Evolutionary conservation across 2,113 vertebrate genomes (phyloP).

Genomic region (Ahaetulla prasina): DNA sequence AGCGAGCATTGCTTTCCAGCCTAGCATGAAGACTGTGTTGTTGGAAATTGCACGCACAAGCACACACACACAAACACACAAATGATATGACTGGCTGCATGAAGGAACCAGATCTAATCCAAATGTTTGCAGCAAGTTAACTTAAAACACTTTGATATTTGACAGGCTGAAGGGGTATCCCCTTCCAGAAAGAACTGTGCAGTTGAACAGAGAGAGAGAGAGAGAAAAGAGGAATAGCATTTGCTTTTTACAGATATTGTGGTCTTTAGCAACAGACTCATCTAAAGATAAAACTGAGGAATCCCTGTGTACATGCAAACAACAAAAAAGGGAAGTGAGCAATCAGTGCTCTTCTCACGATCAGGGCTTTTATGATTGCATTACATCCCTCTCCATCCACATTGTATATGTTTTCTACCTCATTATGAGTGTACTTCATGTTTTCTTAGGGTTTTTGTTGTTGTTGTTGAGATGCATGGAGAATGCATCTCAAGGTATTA

Average conservation of each 20-base stretch:
- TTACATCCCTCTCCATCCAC: background rate
- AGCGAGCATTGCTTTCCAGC: constrained; percentile 44
- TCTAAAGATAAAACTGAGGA: constrained; percentile 77
- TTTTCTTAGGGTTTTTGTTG: fast-evolving
- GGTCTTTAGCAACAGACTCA: constrained; percentile 58
- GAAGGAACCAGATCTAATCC: constrained; percentile 44
- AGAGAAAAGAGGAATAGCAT: constrained; percentile 37
- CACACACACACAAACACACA: constrained; percentile 18
- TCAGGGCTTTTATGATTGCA: background rate
- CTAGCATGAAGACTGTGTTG: constrained; percentile 32
- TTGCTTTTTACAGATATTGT: constrained; percentile 49
- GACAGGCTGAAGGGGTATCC: constrained; percentile 74
- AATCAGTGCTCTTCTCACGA: constrained; percentile 18
- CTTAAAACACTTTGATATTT: constrained; percentile 48
- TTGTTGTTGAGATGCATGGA: too few relatives aligned
- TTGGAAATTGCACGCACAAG: constrained; percentile 35
- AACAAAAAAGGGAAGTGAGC: constrained; percentile 46
- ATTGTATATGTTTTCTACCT: background rate
- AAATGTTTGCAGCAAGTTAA: constrained; percentile 34
- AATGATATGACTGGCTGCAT: constrained; percentile 34
- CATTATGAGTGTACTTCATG: background rate
- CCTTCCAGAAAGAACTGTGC: constrained; percentile 69
- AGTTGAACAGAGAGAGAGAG: constrained; percentile 37
- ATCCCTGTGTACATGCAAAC: constrained; percentile 71
- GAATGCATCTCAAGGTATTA: background rate